phyloP scores from a whole-genome alignment of 2,113 vertebrate genomes.

The Thalassoma bifasciatum region DNA sequence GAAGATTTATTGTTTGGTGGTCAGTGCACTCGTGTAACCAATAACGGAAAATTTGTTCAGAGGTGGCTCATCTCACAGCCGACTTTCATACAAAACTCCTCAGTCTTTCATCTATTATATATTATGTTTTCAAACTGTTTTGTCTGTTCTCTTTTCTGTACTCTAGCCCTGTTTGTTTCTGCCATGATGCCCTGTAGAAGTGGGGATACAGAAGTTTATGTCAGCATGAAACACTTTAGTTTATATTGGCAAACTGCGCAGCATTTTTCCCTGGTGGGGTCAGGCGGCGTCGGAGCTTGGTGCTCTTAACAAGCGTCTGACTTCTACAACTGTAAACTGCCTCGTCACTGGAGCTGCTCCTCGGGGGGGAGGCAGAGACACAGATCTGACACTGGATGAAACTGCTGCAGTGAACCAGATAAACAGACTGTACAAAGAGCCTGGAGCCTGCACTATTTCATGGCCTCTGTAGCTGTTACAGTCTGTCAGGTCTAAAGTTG shows the following conservation, averaged over 20 bases:
- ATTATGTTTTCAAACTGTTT: neutral
- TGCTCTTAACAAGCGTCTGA: constrained; percentile 33
- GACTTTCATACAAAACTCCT: neutral
- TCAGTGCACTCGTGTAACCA: constrained; percentile 25
- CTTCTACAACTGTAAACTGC: constrained; percentile 46
- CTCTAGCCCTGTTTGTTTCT: neutral
- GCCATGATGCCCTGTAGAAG: neutral
- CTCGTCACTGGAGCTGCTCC: constrained; percentile 25
- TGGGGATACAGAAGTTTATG: neutral
- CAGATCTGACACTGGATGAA: constrained; percentile 24
- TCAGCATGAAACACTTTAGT: neutral
- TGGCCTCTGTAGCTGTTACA: neutral
- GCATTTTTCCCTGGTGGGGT: constrained; percentile 25
- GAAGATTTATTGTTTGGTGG: constrained; percentile 32
- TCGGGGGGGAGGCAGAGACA: constrained; percentile 21
- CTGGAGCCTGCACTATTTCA: neutral
- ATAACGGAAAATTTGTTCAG: constrained; percentile 18
- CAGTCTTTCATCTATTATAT: neutral
- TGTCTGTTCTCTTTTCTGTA: neutral
- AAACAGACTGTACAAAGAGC: constrained; percentile 10
- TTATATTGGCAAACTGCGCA: neutral
- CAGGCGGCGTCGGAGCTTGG: constrained; percentile 20
- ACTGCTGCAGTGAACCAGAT: constrained; percentile 46
- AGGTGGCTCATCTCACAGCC: constrained; percentile 1
- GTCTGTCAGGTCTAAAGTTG: neutral